Conservation (phyloP, 2,888 invertebrate species). For the Aphodius granarius region DNA sequence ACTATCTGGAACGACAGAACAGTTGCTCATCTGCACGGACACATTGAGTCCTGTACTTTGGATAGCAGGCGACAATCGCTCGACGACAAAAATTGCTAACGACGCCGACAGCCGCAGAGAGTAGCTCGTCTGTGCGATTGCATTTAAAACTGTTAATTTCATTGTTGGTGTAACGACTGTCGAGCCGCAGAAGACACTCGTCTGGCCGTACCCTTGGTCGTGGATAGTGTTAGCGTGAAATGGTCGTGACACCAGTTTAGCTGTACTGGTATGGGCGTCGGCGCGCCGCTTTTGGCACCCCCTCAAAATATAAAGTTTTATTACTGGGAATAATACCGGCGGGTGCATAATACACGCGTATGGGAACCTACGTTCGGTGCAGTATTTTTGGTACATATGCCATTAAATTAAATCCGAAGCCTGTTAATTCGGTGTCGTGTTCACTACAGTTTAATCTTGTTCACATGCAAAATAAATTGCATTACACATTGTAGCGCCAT, state of each 20-base stretch:
- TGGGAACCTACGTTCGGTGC: not conserved
- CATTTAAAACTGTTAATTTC: too few species aligned
- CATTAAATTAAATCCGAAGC: conserved; percentile 24
- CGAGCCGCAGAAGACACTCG: too few species aligned
- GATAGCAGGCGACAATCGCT: too few species aligned
- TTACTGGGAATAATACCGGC: not conserved
- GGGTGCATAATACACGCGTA: not conserved
- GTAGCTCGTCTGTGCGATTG: too few species aligned
- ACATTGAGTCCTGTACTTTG: too few species aligned
- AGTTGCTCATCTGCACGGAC: too few species aligned
- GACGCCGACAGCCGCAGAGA: too few species aligned
- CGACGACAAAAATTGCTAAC: too few species aligned
- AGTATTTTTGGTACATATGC: not conserved
- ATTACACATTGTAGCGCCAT: conserved; percentile 11
- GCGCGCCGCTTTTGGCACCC: not conserved
- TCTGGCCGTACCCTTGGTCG: not conserved
- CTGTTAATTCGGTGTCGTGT: conserved; percentile 24
- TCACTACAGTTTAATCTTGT: conserved; percentile 9
- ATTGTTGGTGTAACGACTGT: too few species aligned
- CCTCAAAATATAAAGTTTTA: not conserved
- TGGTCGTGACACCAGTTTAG: not conserved
- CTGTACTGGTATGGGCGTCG: not conserved
- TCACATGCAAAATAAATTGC: conserved; percentile 13
- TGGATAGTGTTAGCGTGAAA: not conserved
- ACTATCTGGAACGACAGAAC: too few species aligned